Percentiles rank a stretch among this genome's conserved stretches.
phyloP scores from a whole-genome alignment of 2,888 invertebrate species.

The Acheta domesticus region DNA sequence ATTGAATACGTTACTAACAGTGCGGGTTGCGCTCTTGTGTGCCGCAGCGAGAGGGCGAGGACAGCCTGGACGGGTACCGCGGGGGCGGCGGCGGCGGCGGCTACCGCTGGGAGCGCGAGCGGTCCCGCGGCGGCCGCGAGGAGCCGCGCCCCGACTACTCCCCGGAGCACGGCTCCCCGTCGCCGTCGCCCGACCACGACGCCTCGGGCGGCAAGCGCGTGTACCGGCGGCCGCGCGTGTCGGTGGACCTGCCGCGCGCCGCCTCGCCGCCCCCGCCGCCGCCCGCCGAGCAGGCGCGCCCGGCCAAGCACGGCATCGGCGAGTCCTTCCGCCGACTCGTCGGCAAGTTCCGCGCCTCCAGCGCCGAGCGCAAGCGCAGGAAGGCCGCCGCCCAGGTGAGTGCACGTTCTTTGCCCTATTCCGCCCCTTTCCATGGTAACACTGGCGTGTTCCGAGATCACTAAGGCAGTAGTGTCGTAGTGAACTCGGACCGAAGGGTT shows the following conservation, averaged over 20 bases:
- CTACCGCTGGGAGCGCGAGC: slow-evolving; percentile 19
- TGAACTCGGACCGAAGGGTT: no score
- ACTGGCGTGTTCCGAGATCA: no score
- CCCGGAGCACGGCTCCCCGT: slow-evolving; percentile 48
- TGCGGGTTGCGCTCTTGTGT: not conserved
- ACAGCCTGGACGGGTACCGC: slow-evolving; percentile 12
- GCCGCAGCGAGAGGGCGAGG: not conserved
- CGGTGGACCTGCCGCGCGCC: slow-evolving; percentile 51
- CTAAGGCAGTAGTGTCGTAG: no score
- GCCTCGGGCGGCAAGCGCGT: slow-evolving; percentile 54
- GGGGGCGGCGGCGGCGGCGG: not conserved
- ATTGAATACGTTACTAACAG: no score
- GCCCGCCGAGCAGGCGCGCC: slow-evolving; percentile 26
- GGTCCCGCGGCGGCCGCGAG: not conserved
- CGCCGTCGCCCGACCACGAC: slow-evolving; percentile 39
- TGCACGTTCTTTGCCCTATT: no score
- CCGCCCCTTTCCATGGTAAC: not conserved
- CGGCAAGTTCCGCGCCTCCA: slow-evolving; percentile 74
- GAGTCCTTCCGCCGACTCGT: slow-evolving; percentile 79
- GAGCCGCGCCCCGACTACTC: slow-evolving; percentile 29
- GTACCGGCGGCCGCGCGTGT: slow-evolving; percentile 71
- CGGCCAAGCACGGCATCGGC: slow-evolving; percentile 57
- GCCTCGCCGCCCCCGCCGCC: slow-evolving; percentile 36
- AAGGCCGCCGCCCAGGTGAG: slow-evolving; percentile 40
- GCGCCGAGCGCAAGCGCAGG: slow-evolving; percentile 64